Percentiles rank a stretch among this genome's conserved stretches.
Evolutionary conservation across 2,797 vertebrate genomes (phyloP).

Genomic region (Argyrosomus regius): DNA sequence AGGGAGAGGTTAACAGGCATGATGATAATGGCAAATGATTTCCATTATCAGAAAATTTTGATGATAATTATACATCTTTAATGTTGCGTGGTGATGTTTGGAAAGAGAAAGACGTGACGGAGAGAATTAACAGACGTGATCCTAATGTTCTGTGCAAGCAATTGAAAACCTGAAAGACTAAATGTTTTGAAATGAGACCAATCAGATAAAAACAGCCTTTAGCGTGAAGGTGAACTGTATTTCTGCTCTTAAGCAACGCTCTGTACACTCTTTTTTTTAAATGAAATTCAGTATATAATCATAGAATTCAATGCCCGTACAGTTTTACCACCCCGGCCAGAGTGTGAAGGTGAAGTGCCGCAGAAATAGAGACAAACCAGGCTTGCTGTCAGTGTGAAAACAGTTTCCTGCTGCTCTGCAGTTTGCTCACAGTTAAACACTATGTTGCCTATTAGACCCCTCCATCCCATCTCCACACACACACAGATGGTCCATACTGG

Average conservation of each 20-base stretch:
- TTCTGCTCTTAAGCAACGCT: background rate
- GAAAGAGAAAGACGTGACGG: conserved; percentile 10
- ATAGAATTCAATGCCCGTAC: background rate
- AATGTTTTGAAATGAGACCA: background rate
- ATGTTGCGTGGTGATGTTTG: conserved; percentile 27
- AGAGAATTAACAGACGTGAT: conserved; percentile 9
- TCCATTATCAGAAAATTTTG: conserved; percentile 11
- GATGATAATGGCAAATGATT: conserved; percentile 29
- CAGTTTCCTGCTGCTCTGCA: conserved; percentile 31
- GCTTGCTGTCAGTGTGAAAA: conserved; percentile 10
- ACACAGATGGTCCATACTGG: background rate
- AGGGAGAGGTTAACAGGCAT: conserved; percentile 33
- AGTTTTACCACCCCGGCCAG: conserved; percentile 1
- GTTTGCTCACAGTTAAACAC: conserved; percentile 33
- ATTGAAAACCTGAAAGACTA: background rate
- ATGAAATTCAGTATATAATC: background rate
- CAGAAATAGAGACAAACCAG: conserved; percentile 1
- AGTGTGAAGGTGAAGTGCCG: conserved; percentile 26
- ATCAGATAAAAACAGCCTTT: background rate
- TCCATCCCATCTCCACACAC: background rate
- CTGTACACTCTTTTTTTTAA: background rate
- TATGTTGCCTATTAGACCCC: conserved; percentile 16
- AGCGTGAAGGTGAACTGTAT: background rate
- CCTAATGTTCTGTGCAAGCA: background rate
- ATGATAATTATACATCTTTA: conserved; percentile 36